Conservation (phyloP, 2,888 invertebrate species). For the Drosophila buzzatii region DNA sequence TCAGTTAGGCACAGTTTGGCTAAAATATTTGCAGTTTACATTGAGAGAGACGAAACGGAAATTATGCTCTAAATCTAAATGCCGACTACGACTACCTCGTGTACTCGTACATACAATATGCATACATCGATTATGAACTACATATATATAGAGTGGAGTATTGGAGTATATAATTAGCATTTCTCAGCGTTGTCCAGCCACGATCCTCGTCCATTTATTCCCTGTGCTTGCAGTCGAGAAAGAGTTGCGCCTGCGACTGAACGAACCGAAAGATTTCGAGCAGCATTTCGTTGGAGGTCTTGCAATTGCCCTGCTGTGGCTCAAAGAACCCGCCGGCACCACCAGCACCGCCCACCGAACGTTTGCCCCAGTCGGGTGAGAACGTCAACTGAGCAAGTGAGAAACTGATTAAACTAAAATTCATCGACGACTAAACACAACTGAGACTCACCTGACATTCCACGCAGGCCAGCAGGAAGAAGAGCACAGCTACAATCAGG, state of each 20-base stretch:
- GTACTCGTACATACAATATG: conserved; percentile 58
- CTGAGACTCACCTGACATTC: conserved; percentile 70
- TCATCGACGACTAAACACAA: neutral
- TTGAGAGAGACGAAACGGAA: conserved; percentile 53
- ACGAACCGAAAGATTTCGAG: conserved; percentile 84
- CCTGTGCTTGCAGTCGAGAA: conserved; percentile 82
- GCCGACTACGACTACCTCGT: conserved; percentile 84
- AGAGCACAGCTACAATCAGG: conserved; percentile 67
- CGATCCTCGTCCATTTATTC: conserved; percentile 61
- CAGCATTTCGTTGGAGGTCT: conserved; percentile 83
- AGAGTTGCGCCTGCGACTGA: conserved; percentile 81
- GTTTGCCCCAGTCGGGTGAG: conserved; percentile 83
- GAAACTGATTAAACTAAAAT: neutral
- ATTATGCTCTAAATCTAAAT: conserved; percentile 78
- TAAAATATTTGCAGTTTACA: conserved; percentile 25
- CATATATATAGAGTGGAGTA: conserved; percentile 17
- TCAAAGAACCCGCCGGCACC: conserved; percentile 73
- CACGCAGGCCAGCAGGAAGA: conserved; percentile 72
- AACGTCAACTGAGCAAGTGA: conserved; percentile 74
- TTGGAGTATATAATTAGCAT: conserved; percentile 15
- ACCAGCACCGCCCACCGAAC: conserved; percentile 64
- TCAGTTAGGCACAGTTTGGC: conserved; percentile 29
- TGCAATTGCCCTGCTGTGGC: conserved; percentile 77
- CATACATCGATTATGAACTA: conserved; percentile 36
- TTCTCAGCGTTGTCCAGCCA: conserved; percentile 11